A percentile compares a stretch with the other conserved stretches of the same genome.
Conservation (phyloP, 2,797 vertebrate genomes). For the Novumbra hubbsi region DNA sequence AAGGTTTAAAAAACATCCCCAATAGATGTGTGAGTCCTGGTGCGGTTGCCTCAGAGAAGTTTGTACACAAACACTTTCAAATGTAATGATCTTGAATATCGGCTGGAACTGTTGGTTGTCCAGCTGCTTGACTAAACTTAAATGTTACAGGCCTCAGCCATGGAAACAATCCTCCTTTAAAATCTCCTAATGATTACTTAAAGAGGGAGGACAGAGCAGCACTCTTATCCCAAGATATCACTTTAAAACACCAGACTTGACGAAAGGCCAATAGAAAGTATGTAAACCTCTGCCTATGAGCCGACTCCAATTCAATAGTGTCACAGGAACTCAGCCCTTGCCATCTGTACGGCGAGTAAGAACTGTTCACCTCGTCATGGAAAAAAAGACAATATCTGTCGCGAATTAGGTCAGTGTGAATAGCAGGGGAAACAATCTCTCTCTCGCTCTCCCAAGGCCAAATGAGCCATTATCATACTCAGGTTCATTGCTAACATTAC, state of each 20-base stretch:
- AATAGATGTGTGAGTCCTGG: too few species aligned
- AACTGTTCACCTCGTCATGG: not conserved
- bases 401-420: constrained; percentile 61
- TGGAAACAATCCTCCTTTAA: too few species aligned
- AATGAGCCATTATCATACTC: constrained; percentile 57
- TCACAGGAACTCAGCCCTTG: not conserved
- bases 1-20: too few species aligned
- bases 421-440: constrained; percentile 65
- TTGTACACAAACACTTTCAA: too few species aligned
- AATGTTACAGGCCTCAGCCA: too few species aligned
- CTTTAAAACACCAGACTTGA: not conserved
- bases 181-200: too few species aligned
- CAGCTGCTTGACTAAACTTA: too few species aligned
- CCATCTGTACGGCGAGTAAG: not conserved
- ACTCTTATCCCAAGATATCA: not conserved
- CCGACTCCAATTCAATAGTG: not conserved
- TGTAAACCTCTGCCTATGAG: constrained; percentile 54
- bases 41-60: too few species aligned
- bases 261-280: not conserved
- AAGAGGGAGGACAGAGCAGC: not conserved
- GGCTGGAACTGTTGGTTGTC: too few species aligned
- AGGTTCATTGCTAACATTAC: constrained; percentile 53
- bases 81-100: too few species aligned
- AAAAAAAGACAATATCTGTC: constrained; percentile 40
- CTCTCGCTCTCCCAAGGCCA: constrained; percentile 60